Evolutionary conservation across 2,113 vertebrate genomes (phyloP).

Genomic region (Dipodomys ordii): DNA sequence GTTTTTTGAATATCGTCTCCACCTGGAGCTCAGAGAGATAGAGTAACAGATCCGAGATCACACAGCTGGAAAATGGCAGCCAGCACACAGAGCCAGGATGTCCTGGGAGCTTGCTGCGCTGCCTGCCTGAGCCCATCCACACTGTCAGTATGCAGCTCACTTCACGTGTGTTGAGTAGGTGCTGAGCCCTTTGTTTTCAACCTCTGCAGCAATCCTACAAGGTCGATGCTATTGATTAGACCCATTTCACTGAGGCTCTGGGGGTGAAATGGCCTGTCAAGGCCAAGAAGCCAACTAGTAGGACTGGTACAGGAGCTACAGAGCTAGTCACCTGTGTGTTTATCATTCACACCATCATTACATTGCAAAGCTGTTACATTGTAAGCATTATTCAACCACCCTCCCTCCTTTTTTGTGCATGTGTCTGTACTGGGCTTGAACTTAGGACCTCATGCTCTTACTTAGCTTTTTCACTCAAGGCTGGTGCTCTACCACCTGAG

Average conservation of each 20-base stretch:
- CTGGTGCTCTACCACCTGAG: no score
- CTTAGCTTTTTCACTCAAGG: no score
- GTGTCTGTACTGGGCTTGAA: no score
- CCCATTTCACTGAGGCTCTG: slow-evolving; percentile 26
- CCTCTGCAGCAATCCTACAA: neutral
- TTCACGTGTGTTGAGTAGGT: neutral
- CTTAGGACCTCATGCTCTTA: no score
- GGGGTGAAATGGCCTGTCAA: neutral
- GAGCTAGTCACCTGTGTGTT: neutral
- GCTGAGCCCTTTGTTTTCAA: neutral
- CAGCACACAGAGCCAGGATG: neutral
- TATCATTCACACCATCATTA: neutral
- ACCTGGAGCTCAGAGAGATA: neutral
- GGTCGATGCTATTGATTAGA: neutral
- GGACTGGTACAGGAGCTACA: neutral
- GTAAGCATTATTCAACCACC: neutral
- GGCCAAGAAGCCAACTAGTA: neutral
- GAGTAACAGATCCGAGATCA: neutral
- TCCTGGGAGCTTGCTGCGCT: neutral
- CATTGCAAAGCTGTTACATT: neutral
- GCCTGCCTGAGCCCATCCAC: accelerated
- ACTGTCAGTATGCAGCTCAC: accelerated
- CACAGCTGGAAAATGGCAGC: neutral
- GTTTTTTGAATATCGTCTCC: neutral
- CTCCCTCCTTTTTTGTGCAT: neutral